Evolutionary conservation across 2,797 vertebrate species (phyloP).

Genomic region (Cetoscarus ocellatus): DNA sequence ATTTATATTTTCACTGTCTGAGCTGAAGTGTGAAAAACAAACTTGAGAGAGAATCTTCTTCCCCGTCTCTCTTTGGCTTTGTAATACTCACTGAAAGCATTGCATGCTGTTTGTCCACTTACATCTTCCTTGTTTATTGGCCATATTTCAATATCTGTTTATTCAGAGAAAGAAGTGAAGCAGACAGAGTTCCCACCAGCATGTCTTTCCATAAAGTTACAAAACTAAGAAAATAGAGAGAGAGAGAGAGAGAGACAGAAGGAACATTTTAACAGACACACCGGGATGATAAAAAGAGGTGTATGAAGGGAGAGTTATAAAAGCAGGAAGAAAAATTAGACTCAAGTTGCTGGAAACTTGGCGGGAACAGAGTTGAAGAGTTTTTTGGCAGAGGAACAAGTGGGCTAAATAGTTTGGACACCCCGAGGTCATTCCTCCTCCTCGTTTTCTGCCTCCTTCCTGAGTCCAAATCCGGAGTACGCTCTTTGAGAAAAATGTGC

Average conservation of each 20-base stretch:
- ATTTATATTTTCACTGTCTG: too few relatives aligned
- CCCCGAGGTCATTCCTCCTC: conserved; percentile 58
- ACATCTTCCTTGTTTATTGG: background rate
- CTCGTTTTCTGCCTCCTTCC: conserved; percentile 35
- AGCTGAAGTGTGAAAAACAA: too few relatives aligned
- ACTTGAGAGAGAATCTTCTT: background rate
- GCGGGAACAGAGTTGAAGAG: conserved; percentile 54
- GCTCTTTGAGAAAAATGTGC: conserved; percentile 59
- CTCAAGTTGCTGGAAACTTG: conserved; percentile 81
- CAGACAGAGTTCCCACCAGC: conserved; percentile 14
- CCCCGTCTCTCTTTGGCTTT: background rate
- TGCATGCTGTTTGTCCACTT: conserved; percentile 16
- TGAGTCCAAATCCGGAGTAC: conserved; percentile 37
- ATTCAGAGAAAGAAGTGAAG: conserved; percentile 32
- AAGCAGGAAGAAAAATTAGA: conserved; percentile 43
- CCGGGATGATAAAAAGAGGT: conserved; percentile 5
- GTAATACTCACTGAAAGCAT: background rate
- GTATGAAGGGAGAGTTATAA: background rate
- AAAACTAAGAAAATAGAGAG: conserved; percentile 20
- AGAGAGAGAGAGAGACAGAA: background rate
- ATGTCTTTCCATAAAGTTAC: conserved; percentile 58
- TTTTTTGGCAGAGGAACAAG: conserved; percentile 79
- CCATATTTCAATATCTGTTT: conserved; percentile 40
- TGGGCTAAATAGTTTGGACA: conserved; percentile 81
- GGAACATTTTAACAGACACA: conserved; percentile 24